Base-by-base conservation (phyloP, 2,113 vertebrate genomes). In the Machaerirhynchus nigripectus region DNA sequence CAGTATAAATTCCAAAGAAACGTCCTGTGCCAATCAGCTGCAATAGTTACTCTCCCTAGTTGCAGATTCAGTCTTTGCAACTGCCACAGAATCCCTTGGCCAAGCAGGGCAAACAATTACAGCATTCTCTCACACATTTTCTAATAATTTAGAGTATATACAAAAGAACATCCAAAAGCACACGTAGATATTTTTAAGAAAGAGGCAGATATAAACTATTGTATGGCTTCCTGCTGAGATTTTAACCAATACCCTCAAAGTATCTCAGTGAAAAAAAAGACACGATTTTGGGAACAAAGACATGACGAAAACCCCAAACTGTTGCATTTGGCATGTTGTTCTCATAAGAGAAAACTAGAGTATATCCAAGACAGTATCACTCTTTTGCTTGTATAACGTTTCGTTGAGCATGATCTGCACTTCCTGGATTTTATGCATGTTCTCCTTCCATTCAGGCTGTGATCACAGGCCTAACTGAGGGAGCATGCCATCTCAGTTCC, bases 371-470 rank as follows among this genome's bases (percentile, higher is more conserved):
- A 35, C 46, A 50, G 8, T 31, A 83, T 26, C 23, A 55, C 60
- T 46, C 28, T 82, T 50, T 46, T 35, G 63, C 24, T 56, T 73
- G 15, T 39, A 71, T 31, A 60, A 52, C 16, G n/a, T 52, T 63
- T 56, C 2, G 2, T 13, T 55, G 5, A 52, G 37, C 1, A 0
- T 2, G 2, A 47, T n/a, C 26, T 80, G 63, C 35, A 42, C 16
- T 71, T 76, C 28, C 2, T 86, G 21, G 46, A 65, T 65, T 82
- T 52, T 53, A 7, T 23, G 27, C 53, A 57, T 10, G 13, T 31
- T 65, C 42, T 87, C 33, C 55, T 74, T 78, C 56, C 35, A 30
- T 14, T 55, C 26, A 75, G n/a, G 16, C 59, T 76, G 18, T 13
- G 18, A 80, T 4, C 3, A 60, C 5, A 37, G 11, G 33, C 33